phyloP scores from a whole-genome alignment of 2,113 vertebrate genomes.

The Anarrhichthys ocellatus region DNA sequence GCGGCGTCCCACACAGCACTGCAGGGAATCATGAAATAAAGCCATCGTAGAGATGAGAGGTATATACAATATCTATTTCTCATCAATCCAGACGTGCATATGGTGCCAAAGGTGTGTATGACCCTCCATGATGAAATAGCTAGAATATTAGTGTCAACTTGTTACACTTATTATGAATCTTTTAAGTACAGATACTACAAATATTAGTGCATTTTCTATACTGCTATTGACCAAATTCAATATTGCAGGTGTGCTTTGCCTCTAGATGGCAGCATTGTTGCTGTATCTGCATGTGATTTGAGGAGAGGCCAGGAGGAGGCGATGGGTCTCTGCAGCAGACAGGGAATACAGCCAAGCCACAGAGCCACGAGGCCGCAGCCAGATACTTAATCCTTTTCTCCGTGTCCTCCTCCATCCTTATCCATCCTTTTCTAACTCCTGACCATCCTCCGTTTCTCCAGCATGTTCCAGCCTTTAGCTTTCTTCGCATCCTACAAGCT shows the following conservation, averaged over 20 bases:
- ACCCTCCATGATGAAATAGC: neutral
- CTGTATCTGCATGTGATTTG: constrained; percentile 14
- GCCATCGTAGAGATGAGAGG: neutral
- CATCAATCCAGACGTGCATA: neutral
- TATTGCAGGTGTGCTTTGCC: constrained; percentile 31
- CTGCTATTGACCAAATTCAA: neutral
- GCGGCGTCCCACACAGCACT: constrained; percentile 94
- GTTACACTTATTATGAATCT: neutral
- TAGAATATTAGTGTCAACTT: neutral
- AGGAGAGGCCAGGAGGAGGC: constrained; percentile 4
- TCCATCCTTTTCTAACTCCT: constrained; percentile 10
- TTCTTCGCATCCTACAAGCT: constrained; percentile 4
- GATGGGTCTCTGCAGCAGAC: constrained; percentile 42
- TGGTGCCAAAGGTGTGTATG: neutral
- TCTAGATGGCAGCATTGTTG: constrained; percentile 70
- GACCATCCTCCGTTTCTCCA: neutral
- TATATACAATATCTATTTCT: neutral
- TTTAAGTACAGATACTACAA: neutral
- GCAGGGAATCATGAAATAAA: constrained; percentile 2
- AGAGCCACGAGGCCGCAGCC: constrained; percentile 37
- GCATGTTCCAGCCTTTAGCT: neutral
- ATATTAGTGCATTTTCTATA: neutral
- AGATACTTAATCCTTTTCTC: constrained; percentile 38
- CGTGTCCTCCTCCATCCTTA: constrained; percentile 29
- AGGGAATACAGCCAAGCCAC: constrained; percentile 30